Conservation (phyloP, 2,888 invertebrate genomes). For the Lamellibrachia satsuma region DNA sequence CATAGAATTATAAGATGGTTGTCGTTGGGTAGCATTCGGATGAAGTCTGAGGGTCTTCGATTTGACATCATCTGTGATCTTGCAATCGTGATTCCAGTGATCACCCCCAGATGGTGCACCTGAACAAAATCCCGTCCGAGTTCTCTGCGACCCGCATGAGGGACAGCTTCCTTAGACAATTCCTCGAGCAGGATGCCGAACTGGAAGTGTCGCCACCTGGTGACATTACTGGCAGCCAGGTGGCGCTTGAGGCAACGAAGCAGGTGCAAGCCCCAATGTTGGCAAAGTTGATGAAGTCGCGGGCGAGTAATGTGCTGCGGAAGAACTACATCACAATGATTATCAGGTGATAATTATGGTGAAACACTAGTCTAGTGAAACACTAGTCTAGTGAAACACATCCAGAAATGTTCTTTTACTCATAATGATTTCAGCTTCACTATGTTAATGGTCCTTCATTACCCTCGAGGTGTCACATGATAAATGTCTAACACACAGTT, state of each 20-base stretch:
- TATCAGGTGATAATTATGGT: not conserved
- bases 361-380: not conserved
- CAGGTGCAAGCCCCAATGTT: not conserved
- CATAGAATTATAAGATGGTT: too few relatives aligned
- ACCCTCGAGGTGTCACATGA: too few relatives aligned
- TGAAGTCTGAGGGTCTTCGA: too few relatives aligned
- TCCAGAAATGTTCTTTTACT: not conserved
- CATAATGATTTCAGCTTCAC: not conserved
- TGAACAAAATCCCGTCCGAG: constrained; percentile 85
- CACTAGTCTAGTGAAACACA: not conserved
- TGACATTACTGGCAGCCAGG: constrained; percentile 22
- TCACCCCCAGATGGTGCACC: constrained; percentile 95
- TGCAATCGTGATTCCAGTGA: constrained; percentile 69
- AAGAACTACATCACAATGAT: constrained; percentile 13
- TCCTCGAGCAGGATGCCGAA: constrained; percentile 65
- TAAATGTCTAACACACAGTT: too few relatives aligned
- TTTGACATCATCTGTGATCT: not conserved
- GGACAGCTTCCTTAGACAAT: constrained; percentile 98
- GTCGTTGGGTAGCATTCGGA: too few relatives aligned
- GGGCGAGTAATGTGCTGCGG: not conserved
- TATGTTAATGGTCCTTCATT: too few relatives aligned
- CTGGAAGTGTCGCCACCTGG: not conserved
- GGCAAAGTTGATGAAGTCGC: not conserved
- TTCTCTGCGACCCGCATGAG: constrained; percentile 76
- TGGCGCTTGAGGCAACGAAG: not conserved